Base-by-base conservation (phyloP, 2,888 invertebrate species). In the Heliconius erato region DNA sequence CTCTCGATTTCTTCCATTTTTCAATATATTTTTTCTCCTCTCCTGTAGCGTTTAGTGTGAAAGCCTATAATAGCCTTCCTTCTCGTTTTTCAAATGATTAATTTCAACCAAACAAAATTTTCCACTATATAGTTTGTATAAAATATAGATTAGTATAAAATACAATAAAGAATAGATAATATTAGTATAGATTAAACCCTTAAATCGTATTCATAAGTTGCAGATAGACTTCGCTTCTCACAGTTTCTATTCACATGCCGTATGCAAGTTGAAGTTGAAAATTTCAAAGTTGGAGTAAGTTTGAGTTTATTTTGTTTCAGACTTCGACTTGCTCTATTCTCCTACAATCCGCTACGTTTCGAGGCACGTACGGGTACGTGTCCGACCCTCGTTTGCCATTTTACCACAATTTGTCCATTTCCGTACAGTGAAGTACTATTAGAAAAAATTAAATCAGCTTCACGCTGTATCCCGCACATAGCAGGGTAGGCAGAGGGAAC, bases 401-500 rank as follows among this genome's bases (percentile, higher is more conserved):
- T 90, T 90, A 90, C 89, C 90, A 92, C 90, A 92, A 92, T 93
- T 92, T 92, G 91, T 90, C 92, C 91, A 92, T 93, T 93, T 92
- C 93, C 91, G 90, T 87, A 86, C 87, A 91, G 90, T 90, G 90
- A 91, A 93, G 93, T 92, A 92, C 93, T 94, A 94, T 94, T 93
- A 94, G 91, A 91, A 92, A 94, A 91, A 94, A 91, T 91, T 28
- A 28, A 28, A 28, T 28, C 28, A 28, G 28, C 28, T 28, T 28
- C 28, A 28, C 28, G 28, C 28, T 28, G 28, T 28, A 28, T 28
- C 28, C 28, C 28, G 28, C 28, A 28, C 28, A 28, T 2, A 28
- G 28, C 28, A 28, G 28, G 28, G 28, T 28, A 28, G 28, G 28
- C 28, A 28, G 28, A 28, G 28, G 28, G 28, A 28, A 28, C 28